Conservation (phyloP, 1,140 invertebrate genomes). For the Neocloeon triangulifer region DNA sequence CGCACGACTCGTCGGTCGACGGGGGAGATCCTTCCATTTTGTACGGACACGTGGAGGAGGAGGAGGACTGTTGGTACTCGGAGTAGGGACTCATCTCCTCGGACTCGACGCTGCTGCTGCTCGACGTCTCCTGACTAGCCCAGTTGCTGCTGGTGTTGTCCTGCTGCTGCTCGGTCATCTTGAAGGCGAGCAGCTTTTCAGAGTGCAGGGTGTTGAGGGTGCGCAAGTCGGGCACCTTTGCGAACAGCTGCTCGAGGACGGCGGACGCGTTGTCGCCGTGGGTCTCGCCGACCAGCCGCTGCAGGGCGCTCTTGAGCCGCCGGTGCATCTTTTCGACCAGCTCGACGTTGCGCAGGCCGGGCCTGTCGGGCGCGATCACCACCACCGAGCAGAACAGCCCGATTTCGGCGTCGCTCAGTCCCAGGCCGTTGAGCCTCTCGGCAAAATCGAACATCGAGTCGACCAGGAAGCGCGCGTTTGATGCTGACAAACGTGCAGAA, state of each 20-base stretch:
- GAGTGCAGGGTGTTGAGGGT: constrained; percentile 90
- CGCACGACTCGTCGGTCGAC: too few relatives aligned
- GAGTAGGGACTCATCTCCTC: not conserved
- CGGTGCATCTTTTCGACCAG: constrained; percentile 81
- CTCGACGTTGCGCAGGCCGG: constrained; percentile 75
- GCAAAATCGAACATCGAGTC: constrained; percentile 96
- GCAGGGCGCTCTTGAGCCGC: constrained; percentile 61
- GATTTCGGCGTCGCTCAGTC: constrained; percentile 76
- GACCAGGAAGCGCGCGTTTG: constrained; percentile 81
- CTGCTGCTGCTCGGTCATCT: constrained; percentile 70
- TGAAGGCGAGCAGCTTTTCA: constrained; percentile 83
- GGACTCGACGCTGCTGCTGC: constrained; percentile 8
- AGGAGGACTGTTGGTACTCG: too few relatives aligned
- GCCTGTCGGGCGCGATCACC: constrained; percentile 76
- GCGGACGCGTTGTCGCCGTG: constrained; percentile 28
- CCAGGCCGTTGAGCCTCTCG: constrained; percentile 73
- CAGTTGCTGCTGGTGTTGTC: constrained; percentile 16
- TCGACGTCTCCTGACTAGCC: constrained; percentile 24
- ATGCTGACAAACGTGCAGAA: constrained; percentile 24
- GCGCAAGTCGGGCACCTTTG: constrained; percentile 83
- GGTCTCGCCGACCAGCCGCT: constrained; percentile 43
- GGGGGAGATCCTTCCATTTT: too few relatives aligned
- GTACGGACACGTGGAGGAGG: constrained; percentile 38
- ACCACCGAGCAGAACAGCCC: constrained; percentile 89
- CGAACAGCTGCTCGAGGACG: constrained; percentile 67